Evolutionary conservation across 2,113 vertebrate species (phyloP).

Genomic region (Pseudorasbora parva): DNA sequence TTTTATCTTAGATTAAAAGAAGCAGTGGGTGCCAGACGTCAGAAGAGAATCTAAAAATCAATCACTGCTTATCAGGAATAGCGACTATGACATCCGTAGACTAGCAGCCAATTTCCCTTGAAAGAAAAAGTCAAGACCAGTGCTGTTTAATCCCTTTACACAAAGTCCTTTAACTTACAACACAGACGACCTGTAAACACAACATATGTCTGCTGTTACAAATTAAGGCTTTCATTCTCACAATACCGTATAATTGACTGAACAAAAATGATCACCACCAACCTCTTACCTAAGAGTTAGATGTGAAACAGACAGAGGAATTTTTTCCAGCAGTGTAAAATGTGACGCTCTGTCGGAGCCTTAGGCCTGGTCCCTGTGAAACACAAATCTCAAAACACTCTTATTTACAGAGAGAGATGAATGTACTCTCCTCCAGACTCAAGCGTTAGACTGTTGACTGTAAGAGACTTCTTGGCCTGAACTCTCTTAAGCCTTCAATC

Average conservation of each 20-base stretch:
- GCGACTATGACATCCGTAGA: slow-evolving; percentile 25
- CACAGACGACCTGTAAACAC: not conserved
- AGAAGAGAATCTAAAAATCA: slow-evolving; percentile 61
- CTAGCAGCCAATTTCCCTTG: slow-evolving; percentile 39
- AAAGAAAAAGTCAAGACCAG: slow-evolving; percentile 30
- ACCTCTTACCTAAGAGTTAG: slow-evolving; percentile 15
- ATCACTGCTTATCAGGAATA: slow-evolving; percentile 61
- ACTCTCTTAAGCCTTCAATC: slow-evolving; percentile 68
- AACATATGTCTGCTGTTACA: not conserved
- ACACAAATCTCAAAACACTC: slow-evolving; percentile 50
- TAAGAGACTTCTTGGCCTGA: slow-evolving; percentile 61
- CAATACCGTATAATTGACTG: not conserved
- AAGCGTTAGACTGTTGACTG: slow-evolving; percentile 64
- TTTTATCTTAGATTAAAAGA: slow-evolving; percentile 60
- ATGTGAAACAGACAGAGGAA: slow-evolving; percentile 28
- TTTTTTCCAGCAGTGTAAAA: slow-evolving; percentile 34
- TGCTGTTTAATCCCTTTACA: slow-evolving; percentile 25
- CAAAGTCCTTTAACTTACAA: not conserved
- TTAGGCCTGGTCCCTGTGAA: slow-evolving; percentile 23
- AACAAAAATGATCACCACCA: not conserved
- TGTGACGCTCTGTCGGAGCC: slow-evolving; percentile 45
- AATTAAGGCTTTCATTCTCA: not conserved
- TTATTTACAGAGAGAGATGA: slow-evolving; percentile 71
- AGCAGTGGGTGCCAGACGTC: slow-evolving; percentile 37
- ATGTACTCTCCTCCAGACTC: slow-evolving; percentile 62